A percentile compares a stretch with the other conserved stretches of the same genome.
These are phyloP conservation scores for Calameuta pallipes DNA, from an alignment of 2,888 invertebrate species.

Conservation along the genomic window DNA sequence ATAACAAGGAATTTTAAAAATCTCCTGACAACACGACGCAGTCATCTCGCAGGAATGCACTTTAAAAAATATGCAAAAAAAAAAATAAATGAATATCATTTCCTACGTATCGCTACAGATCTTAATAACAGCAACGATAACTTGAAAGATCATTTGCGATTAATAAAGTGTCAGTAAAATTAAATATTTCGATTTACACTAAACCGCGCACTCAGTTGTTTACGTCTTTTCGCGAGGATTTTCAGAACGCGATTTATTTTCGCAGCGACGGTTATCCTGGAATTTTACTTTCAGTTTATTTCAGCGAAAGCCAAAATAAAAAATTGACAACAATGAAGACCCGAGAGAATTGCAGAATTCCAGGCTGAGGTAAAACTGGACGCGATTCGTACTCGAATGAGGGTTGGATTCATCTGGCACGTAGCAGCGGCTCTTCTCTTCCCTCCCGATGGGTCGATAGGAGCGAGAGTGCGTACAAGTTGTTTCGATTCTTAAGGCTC, in stretches of 20 bases:
- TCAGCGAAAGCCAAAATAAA: not conserved
- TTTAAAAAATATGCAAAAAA: not conserved
- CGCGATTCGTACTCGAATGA: constrained; percentile 27
- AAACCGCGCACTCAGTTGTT: not conserved
- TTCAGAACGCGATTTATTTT: not conserved
- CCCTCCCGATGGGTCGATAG: constrained; percentile 54
- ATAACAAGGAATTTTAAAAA: not conserved
- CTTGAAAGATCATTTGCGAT: no score
- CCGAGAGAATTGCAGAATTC: not conserved
- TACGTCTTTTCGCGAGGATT: not conserved
- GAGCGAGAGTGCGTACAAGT: constrained; percentile 60
- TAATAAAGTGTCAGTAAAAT: not conserved
- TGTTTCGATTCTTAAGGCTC: constrained; percentile 28
- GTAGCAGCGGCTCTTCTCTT: constrained; percentile 32
- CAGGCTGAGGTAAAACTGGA: not conserved
- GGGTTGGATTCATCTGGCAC: constrained; percentile 40
- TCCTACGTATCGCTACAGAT: not conserved
- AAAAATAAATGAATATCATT: not conserved
- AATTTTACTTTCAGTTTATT: not conserved
- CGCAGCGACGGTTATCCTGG: not conserved
- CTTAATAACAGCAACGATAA: not conserved
- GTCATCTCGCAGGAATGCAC: not conserved
- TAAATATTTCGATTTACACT: not conserved
- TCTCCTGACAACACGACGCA: not conserved
- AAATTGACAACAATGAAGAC: not conserved